Conservation (phyloP, 2,113 vertebrate species). For the Poeciliopsis retropinna region DNA sequence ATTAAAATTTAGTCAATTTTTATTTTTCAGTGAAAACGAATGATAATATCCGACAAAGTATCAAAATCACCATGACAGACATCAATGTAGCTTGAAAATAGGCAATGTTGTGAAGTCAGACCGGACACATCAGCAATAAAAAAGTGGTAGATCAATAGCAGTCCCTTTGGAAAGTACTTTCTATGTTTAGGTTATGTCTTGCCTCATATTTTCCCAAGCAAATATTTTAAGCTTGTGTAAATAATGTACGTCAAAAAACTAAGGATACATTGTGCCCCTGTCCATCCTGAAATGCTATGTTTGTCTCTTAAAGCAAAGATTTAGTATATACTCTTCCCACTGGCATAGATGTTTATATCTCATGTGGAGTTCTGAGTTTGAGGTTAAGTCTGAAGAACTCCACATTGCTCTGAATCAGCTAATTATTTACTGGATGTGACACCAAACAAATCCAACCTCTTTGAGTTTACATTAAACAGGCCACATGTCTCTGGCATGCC, state of each 20-base stretch:
- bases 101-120: constrained; percentile 5
- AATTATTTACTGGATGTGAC: constrained; percentile 76
- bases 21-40: constrained; percentile 41
- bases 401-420: constrained; percentile 68
- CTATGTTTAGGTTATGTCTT: not conserved
- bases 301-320: not conserved
- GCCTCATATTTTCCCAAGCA: not conserved
- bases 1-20: constrained; percentile 27
- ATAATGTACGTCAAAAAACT: not conserved
- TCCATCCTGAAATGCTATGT: not conserved
- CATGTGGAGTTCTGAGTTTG: constrained; percentile 31
- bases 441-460: constrained; percentile 70
- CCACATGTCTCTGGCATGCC: constrained; percentile 45
- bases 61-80: constrained; percentile 18
- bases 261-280: not conserved
- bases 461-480: constrained; percentile 71
- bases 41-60: constrained; percentile 8
- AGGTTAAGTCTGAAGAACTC: constrained; percentile 53
- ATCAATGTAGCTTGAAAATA: constrained; percentile 18
- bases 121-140: constrained; percentile 8
- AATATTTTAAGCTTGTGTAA: not conserved
- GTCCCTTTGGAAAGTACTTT: not conserved
- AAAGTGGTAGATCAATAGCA: not conserved
- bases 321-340: not conserved
- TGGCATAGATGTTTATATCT: constrained; percentile 48